phyloP scores from a whole-genome alignment of 1,140 invertebrate genomes.

The Hyposmocoma kahamanoa region DNA sequence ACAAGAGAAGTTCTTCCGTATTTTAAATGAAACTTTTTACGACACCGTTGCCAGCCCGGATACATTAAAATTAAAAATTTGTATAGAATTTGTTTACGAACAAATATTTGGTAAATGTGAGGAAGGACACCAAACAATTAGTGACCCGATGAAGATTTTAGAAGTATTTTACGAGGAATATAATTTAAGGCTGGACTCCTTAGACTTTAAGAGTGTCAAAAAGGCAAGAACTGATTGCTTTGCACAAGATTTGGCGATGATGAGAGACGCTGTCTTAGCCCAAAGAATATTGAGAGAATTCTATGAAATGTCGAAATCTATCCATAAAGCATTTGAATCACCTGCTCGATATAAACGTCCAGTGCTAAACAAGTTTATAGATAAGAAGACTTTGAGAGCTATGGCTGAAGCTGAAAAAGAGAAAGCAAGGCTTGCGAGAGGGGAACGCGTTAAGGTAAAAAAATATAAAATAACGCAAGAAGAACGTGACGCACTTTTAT shows the following conservation, averaged over 20 bases:
- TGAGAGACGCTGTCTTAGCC: constrained; percentile 68
- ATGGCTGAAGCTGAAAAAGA: background rate
- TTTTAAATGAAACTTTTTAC: constrained; percentile 55
- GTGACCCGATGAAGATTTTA: constrained; percentile 71
- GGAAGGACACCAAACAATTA: constrained; percentile 60
- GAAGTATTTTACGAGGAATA: constrained; percentile 68
- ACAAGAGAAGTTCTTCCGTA: constrained; percentile 52
- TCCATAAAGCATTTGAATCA: constrained; percentile 59
- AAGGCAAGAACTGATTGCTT: constrained; percentile 67
- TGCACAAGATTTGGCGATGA: constrained; percentile 60
- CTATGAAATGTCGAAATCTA: constrained; percentile 35
- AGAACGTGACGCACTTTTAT: constrained; percentile 24
- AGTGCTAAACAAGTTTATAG: background rate
- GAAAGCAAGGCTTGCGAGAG: background rate
- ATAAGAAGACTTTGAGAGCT: background rate
- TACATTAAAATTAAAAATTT: constrained; percentile 64
- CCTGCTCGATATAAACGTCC: constrained; percentile 19
- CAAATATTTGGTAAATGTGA: constrained; percentile 56
- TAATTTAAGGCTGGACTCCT: constrained; percentile 61
- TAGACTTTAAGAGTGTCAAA: constrained; percentile 67
- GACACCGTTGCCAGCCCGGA: constrained; percentile 73
- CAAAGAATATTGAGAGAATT: constrained; percentile 60
- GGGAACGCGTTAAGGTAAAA: background rate
- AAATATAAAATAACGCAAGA: constrained; percentile 17
- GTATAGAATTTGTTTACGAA: constrained; percentile 48